Conservation (phyloP, 2,797 vertebrate species). For the Gymnoscopelus microlampas region DNA sequence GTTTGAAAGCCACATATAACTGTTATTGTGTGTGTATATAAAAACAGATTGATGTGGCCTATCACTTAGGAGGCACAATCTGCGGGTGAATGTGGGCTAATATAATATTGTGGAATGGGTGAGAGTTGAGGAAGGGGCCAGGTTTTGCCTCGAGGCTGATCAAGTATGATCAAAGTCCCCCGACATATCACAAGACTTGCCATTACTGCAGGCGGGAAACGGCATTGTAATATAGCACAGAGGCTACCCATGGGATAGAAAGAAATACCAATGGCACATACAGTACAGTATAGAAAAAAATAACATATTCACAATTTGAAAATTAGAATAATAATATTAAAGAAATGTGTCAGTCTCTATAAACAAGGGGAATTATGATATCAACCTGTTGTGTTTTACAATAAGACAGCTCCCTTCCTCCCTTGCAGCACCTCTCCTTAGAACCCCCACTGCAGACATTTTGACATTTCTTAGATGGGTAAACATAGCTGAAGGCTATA, state of each 20-base stretch:
- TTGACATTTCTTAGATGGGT: too few relatives aligned
- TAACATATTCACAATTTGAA: too few relatives aligned
- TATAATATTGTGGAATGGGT: slow-evolving; percentile 53
- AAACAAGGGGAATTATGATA: too few relatives aligned
- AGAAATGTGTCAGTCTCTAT: too few relatives aligned
- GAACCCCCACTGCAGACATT: too few relatives aligned
- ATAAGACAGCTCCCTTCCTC: too few relatives aligned
- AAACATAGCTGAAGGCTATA: too few relatives aligned
- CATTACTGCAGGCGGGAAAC: background rate
- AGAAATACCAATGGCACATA: background rate
- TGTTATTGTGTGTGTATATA: slow-evolving; percentile 53
- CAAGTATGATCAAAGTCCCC: slow-evolving; percentile 38
- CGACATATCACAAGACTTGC: background rate
- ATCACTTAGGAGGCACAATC: slow-evolving; percentile 63
- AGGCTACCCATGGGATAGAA: background rate
- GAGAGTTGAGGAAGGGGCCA: slow-evolving; percentile 55
- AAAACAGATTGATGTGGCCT: slow-evolving; percentile 69
- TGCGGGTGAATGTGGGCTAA: slow-evolving; percentile 65
- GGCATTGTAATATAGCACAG: background rate
- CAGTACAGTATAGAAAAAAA: too few relatives aligned
- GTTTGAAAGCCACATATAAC: slow-evolving; percentile 57
- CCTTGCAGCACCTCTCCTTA: too few relatives aligned
- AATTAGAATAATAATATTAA: too few relatives aligned
- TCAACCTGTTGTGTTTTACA: too few relatives aligned
- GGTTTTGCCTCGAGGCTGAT: slow-evolving; percentile 50